Evolutionary conservation across 2,888 invertebrate genomes (phyloP).

Genomic region (Leptogaster cylindrica): DNA sequence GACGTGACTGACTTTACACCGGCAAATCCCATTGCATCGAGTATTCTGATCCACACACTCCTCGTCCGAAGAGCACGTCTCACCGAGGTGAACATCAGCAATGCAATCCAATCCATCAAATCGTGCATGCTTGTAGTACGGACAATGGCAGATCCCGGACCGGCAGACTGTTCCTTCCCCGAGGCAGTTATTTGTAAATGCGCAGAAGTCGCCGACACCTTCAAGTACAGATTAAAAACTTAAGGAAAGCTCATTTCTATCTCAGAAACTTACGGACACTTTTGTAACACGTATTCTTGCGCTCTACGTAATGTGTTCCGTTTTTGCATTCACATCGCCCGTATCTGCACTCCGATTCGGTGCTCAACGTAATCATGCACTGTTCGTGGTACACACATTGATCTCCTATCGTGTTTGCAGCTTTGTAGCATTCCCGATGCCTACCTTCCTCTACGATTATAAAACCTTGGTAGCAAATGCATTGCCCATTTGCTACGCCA

Average conservation of each 20-base stretch:
- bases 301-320: constrained; percentile 55
- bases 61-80: constrained; percentile 54
- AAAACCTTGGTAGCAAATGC: constrained; percentile 52
- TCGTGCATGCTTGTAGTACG: constrained; percentile 55
- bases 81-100: constrained; percentile 52
- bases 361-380: constrained; percentile 57
- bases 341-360: constrained; percentile 57
- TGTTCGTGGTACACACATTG: constrained; percentile 57
- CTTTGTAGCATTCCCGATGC: constrained; percentile 50
- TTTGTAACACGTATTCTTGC: constrained; percentile 57
- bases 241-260: constrained; percentile 1
- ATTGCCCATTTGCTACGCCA: constrained; percentile 49
- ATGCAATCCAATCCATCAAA: constrained; percentile 55
- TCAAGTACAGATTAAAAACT: background rate
- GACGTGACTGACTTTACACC: constrained; percentile 56
- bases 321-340: constrained; percentile 56
- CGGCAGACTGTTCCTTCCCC: constrained; percentile 56
- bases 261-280: constrained; percentile 54
- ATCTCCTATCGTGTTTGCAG: constrained; percentile 55
- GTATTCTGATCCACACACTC: constrained; percentile 57
- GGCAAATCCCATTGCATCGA: constrained; percentile 55
- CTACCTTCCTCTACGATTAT: constrained; percentile 47
- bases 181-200: constrained; percentile 57
- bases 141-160: constrained; percentile 57
- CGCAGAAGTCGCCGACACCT: constrained; percentile 57